phyloP scores from a whole-genome alignment of 2,888 invertebrate genomes.

The Perdita meconis region DNA sequence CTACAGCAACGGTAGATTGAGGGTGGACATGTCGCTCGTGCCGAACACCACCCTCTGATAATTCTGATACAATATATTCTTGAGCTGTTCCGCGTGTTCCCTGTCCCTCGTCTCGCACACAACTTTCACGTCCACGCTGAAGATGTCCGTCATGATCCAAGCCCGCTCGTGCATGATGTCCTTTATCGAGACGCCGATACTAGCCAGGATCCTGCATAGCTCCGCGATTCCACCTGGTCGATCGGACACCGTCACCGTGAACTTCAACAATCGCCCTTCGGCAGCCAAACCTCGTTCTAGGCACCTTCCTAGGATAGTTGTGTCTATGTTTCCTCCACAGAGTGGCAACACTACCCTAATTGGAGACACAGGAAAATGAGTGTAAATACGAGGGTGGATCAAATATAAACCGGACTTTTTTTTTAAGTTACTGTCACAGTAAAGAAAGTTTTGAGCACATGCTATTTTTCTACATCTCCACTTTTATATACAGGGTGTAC shows the following conservation, averaged over 20 bases:
- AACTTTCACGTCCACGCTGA: slow-evolving; percentile 93
- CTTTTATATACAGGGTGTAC: no score
- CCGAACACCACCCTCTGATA: slow-evolving; percentile 86
- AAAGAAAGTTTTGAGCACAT: no score
- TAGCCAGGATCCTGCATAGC: slow-evolving; percentile 90
- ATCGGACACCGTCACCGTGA: slow-evolving; percentile 92
- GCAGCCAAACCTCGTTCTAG: slow-evolving; percentile 95
- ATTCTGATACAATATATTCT: slow-evolving; percentile 85
- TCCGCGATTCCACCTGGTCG: slow-evolving; percentile 95
- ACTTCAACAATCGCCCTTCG: slow-evolving; percentile 91
- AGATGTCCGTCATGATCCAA: slow-evolving; percentile 96
- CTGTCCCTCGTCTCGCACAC: slow-evolving; percentile 95
- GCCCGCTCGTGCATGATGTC: slow-evolving; percentile 98
- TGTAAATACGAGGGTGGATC: no score
- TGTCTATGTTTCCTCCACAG: slow-evolving; percentile 96
- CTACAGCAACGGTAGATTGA: slow-evolving; percentile 21
- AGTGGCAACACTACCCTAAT: slow-evolving; percentile 92
- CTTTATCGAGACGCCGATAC: slow-evolving; percentile 94
- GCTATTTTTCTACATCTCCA: no score
- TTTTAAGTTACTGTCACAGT: no score
- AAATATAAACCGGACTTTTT: no score
- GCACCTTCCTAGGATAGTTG: slow-evolving; percentile 94
- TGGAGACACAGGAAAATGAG: neutral
- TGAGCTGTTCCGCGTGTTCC: slow-evolving; percentile 89
- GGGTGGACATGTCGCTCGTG: slow-evolving; percentile 15